phyloP scores from a whole-genome alignment of 2,797 vertebrate genomes.

The Onychomys torridus region DNA sequence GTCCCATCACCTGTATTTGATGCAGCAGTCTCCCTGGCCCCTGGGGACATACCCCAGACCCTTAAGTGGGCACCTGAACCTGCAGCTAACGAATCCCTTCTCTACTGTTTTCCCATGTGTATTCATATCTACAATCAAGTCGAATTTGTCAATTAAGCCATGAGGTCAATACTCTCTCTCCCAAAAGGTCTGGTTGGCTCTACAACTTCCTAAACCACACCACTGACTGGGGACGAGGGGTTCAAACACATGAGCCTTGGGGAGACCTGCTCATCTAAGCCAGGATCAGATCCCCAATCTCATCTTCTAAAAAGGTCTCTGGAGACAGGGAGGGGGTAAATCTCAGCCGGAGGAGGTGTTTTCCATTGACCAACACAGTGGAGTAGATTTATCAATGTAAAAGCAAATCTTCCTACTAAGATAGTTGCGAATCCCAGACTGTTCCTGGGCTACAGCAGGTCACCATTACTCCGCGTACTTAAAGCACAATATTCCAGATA shows the following conservation, averaged over 20 bases:
- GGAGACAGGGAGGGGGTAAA: too few relatives aligned
- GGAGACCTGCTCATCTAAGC: background rate
- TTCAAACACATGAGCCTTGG: background rate
- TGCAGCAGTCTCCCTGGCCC: background rate
- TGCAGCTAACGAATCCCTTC: background rate
- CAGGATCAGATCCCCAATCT: background rate
- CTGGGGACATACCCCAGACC: background rate
- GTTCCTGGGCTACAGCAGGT: background rate
- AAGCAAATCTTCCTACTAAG: background rate
- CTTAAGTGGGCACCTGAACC: too few relatives aligned
- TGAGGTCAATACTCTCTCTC: background rate
- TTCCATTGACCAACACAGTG: background rate
- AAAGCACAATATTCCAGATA: background rate
- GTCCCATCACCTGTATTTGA: background rate
- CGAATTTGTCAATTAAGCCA: background rate
- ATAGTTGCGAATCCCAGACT: too few relatives aligned
- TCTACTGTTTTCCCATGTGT: background rate
- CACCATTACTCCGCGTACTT: background rate
- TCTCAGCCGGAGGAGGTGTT: background rate
- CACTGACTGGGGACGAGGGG: accelerated
- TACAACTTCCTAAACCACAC: background rate
- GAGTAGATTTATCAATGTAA: background rate
- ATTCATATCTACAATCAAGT: background rate
- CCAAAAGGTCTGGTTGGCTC: background rate
- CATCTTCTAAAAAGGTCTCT: background rate